Percentiles rank a stretch among this genome's conserved stretches.
These are phyloP conservation scores for Hemicrepidius hirtus DNA, from an alignment of 2,888 invertebrate species.

Conservation along the genomic window DNA sequence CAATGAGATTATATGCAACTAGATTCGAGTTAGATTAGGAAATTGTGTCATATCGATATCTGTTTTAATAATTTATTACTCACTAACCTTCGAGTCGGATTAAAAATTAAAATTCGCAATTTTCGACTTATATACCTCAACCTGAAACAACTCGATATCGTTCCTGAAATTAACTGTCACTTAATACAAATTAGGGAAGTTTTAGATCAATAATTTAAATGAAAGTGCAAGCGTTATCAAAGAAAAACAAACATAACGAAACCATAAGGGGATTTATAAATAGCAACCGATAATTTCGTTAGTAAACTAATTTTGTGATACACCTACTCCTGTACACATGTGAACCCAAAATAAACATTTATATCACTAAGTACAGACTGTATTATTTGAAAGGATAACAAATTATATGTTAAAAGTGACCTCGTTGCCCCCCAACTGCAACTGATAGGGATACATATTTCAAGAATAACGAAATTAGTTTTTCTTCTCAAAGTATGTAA, in stretches of 20 bases:
- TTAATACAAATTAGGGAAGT: neutral
- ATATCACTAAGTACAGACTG: too few species aligned
- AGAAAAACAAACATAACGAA: neutral
- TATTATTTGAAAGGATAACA: too few species aligned
- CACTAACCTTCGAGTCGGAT: neutral
- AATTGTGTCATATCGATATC: slow-evolving; percentile 6
- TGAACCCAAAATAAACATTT: too few species aligned
- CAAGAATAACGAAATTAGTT: too few species aligned
- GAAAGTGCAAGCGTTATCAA: neutral
- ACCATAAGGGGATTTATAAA: slow-evolving; percentile 4
- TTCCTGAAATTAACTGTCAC: neutral
- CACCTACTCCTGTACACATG: neutral
- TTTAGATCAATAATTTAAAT: neutral
- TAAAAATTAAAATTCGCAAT: neutral
- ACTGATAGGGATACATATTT: too few species aligned
- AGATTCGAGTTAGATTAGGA: neutral
- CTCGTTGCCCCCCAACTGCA: too few species aligned
- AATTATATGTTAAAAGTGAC: too few species aligned
- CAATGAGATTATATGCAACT: neutral
- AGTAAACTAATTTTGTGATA: neutral
- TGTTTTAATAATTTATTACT: slow-evolving; percentile 7
- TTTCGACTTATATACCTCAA: neutral
- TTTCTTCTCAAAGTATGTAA: too few species aligned
- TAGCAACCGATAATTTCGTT: slow-evolving; percentile 1
- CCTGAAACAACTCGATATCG: too few species aligned